Conservation (phyloP, 37 sponge, comb jelly and placozoan species). For the Oscarella lobularis region DNA sequence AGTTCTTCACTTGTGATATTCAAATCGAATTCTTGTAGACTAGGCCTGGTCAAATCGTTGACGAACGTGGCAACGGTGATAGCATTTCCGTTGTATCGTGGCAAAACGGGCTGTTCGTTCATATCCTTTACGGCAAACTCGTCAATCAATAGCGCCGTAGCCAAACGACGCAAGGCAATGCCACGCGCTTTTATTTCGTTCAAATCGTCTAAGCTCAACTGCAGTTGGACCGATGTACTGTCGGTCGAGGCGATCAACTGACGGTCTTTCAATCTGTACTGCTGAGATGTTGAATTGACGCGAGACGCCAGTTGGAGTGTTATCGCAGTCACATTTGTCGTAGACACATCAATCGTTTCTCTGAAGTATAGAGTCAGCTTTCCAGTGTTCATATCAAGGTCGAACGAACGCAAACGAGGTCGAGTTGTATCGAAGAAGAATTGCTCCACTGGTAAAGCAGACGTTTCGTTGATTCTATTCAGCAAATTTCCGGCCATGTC, state of each 20-base stretch:
- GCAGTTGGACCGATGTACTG: constrained; percentile 30
- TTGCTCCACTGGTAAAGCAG: constrained; percentile 9
- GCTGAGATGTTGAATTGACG: neutral
- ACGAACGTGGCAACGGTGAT: constrained; percentile 25
- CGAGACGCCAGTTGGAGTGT: constrained; percentile 24
- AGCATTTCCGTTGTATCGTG: constrained; percentile 21
- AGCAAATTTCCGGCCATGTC: constrained; percentile 66
- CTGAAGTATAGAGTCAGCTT: neutral
- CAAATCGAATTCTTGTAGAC: constrained; percentile 11
- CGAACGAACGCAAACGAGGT: neutral
- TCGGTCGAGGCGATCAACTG: constrained; percentile 13
- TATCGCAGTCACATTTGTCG: neutral
- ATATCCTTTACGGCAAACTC: constrained; percentile 36
- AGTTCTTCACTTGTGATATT: constrained; percentile 28
- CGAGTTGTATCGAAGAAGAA: constrained; percentile 51
- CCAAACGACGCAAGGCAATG: constrained; percentile 38
- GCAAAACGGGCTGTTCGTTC: constrained; percentile 24
- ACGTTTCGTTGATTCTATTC: constrained; percentile 10
- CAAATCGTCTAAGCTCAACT: constrained; percentile 44
- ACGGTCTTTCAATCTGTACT: constrained; percentile 40
- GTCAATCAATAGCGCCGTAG: constrained; percentile 40
- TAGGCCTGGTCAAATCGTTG: constrained; percentile 27
- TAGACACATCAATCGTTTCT: neutral
- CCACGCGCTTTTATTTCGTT: constrained; percentile 59
- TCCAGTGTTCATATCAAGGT: neutral